Evolutionary conservation across 2,888 invertebrate species (phyloP), one percentile per base, ranked within the genome.

Genomic region (Calameuta pallipes): DNA sequence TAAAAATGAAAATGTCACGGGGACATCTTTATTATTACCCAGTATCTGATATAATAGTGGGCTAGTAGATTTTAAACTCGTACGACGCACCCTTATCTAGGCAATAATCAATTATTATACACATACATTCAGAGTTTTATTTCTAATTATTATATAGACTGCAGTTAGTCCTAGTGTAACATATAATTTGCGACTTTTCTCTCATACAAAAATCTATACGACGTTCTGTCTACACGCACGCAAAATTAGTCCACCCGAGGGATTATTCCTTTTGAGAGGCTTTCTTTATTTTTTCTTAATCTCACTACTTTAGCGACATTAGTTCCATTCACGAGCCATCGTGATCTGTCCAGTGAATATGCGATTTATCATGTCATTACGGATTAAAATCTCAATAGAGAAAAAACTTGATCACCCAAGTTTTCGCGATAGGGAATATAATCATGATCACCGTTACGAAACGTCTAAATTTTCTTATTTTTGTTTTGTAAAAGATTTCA

Each of bases 1-100:
- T 84, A 89, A 89, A 89, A 89, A 89, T 89, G 89, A 88, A 89
- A 88, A 88, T 87, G 89, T 84, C 89, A 85, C 84, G 81, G 76
- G 88, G 89, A 85, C 89, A 90, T 88, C 85, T 89, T 90, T 90
- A 90, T 90, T 89, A 85, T 89, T 87, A 88, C 84, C 85, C 87
- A 87, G 87, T 82, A 85, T 88, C 87, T 88, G 88, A 87, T 88
- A 90, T 89, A 89, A 89, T 88, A 87, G 85, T 89, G 89, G 83
- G 87, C 89, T 89, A 89, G 83, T 86, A 84, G 83, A 82, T 85
- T 87, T 86, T 84, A 88, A 86, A 85, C 85, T 83, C 82, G 82
- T 85, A 85, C 56, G 77, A 76, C 82, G 82, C 79, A 81, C 82
- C 82, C 87, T 86, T 87, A 87, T 82, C 88, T 88, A 89, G 86